Evolutionary conservation across 2,113 vertebrate species (phyloP).

Genomic region (Passer domesticus): DNA sequence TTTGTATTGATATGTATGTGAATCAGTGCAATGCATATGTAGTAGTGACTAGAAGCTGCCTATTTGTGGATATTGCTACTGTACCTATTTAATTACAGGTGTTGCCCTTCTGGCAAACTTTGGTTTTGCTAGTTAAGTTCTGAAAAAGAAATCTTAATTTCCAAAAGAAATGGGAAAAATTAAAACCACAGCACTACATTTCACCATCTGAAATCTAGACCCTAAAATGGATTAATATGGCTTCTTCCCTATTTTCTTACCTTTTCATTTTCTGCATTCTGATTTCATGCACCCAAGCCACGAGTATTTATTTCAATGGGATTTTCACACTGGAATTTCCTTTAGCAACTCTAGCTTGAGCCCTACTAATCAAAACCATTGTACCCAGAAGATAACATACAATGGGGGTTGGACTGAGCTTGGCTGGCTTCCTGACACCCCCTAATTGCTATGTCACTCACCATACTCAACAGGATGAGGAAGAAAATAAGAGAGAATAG

Average conservation of each 20-base stretch:
- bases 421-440: not conserved
- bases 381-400: not conserved
- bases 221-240: not conserved
- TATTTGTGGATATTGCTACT: not conserved
- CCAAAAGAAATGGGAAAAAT: not conserved
- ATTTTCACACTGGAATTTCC: not conserved
- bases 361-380: not conserved
- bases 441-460: not conserved
- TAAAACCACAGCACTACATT: not conserved
- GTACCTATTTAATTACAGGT: not conserved
- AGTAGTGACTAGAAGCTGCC: not conserved
- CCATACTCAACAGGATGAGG: fast-evolving
- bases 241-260: not conserved
- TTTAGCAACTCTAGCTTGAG: not conserved
- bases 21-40: not conserved
- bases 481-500: not conserved
- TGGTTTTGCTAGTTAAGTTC: not conserved
- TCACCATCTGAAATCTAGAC: not conserved
- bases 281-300: not conserved
- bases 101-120: not conserved
- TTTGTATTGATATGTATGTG: not conserved
- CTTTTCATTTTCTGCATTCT: not conserved
- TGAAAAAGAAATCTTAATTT: not conserved
- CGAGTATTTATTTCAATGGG: not conserved
- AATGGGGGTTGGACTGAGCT: not conserved